Base-by-base conservation (phyloP, 2,797 vertebrate genomes). In the Clarias fuscus region DNA sequence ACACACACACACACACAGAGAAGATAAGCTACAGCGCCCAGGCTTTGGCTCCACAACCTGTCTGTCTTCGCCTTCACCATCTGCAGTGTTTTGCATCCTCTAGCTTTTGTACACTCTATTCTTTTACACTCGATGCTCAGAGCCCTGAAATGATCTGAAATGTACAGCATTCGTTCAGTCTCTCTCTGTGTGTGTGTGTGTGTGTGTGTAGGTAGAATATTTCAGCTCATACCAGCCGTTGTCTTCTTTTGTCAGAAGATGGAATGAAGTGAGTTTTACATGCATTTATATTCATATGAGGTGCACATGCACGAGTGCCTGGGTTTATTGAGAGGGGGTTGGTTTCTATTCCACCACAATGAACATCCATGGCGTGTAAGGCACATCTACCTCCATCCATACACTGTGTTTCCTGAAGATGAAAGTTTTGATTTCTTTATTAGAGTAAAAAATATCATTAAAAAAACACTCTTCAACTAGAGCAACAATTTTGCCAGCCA, bases 161-260 rank as follows among this genome's bases (percentile, higher is more conserved):
- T 84, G 48, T 71, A 53, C 64, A 84, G 67, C 30, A 71, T 58
- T 22, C 4, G 48, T 71, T 70, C 81, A 83, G 10, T 71, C 27
- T 70, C 48, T 68, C n/a, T 67, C n/a, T 62, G 17, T 33, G 58
- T 59, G 56, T 73, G 18, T 79, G 58, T 80, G 56, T 78, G 53
- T 78, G 76, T 78, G 56, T 78, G 75, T 78, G 17, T 61, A 56
- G 7, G 37, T 27, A n/a, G 33, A 62, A 81, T 75, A 87, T 75
- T 78, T 73, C 71, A 58, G 73, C 87, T 86, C 84, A 85, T 40
- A 83, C n/a, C 40, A 24, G 77, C 82, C 86, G 83, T 90, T 85
- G 86, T 82, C 88, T 64, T 48, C 15, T 53, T 17, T 65, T 71
- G 67, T 18, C 61, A 27, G 87, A 53, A 67, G 37, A 65, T 48